Evolutionary conservation across 1,140 invertebrate genomes (phyloP), one percentile per base, ranked within the genome.

Genomic region (Drosophila paulistorum): DNA sequence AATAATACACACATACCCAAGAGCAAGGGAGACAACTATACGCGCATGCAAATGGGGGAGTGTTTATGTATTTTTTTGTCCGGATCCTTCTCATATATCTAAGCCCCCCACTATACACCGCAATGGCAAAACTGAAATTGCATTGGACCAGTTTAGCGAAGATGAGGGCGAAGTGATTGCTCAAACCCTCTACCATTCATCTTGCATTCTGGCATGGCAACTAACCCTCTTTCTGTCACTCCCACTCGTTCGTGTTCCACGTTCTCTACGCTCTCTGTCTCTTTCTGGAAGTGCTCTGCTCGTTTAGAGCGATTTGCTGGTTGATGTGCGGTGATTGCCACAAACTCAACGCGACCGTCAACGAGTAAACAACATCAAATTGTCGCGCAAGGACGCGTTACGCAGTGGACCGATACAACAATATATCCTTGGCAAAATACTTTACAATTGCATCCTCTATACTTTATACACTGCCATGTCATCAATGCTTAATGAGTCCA

Each of bases 311-410:
- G 77, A 90, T 90, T 90, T 90, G 79, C 89, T 87, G 83, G 89
- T 90, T 90, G 81, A 89, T 90, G 89, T 89, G 87, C 87, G 89
- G 89, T 90, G 89, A 90, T 90, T 90, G 87, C 81, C 79, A 61
- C 89, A 85, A 90, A 90, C 87, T 91, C 81, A 91, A 84, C 81
- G 90, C 85, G 78, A 91, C 90, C 90, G 90, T 91, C 90, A 90
- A 91, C 90, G 90, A 87, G 85, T 79, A 91, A 85, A 90, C 84
- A 90, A 91, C 90, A 75, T 85, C 81, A 83, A 58, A 77, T 80
- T 71, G 83, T 60, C 39, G 68, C 66, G 45, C 68, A 72, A 87
- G 74, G 59, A 82, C 70, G 45, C 20, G 20, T 17, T 10, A 10
- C n/a, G 11, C 2, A 51, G 45, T 30, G 45, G 17, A 14, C 30